Evolutionary conservation across 2,113 vertebrate genomes (phyloP).

Genomic region (Apaloderma vittatum): DNA sequence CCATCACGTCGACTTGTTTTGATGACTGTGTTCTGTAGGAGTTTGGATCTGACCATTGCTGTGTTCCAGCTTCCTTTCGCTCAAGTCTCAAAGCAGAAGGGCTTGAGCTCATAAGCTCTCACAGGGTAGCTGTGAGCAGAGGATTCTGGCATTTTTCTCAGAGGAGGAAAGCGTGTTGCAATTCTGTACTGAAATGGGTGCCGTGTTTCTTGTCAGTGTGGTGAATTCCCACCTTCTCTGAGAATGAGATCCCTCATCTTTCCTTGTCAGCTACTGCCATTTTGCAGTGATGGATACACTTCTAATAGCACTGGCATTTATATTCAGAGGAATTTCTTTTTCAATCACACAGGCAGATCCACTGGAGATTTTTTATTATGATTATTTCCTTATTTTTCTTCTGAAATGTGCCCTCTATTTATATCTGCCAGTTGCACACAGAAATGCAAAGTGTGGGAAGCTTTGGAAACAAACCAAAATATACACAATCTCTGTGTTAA

Average conservation of each 20-base stretch:
- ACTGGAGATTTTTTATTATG: background rate
- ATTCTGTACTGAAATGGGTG: background rate
- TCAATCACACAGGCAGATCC: background rate
- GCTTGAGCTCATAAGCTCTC: background rate
- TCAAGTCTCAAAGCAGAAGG: background rate
- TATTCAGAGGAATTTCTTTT: constrained; percentile 9
- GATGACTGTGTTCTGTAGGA: background rate
- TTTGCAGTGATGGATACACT: background rate
- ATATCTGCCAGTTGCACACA: background rate
- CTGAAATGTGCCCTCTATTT: background rate
- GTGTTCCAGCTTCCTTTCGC: background rate
- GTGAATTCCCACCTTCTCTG: background rate
- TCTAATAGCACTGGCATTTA: constrained; percentile 2
- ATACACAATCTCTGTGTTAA: background rate
- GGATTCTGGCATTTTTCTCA: background rate
- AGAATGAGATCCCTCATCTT: background rate
- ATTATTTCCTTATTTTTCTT: background rate
- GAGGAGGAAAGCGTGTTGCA: background rate
- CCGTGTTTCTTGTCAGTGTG: background rate
- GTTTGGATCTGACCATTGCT: background rate
- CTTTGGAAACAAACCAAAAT: background rate
- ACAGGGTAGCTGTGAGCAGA: background rate
- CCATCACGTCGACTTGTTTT: background rate
- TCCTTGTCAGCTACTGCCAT: background rate
- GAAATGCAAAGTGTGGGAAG: constrained; percentile 11